A percentile compares a stretch with the other conserved stretches of the same genome.
phyloP scores from a whole-genome alignment of 2,113 vertebrate species.

The Eptesicus fuscus region DNA sequence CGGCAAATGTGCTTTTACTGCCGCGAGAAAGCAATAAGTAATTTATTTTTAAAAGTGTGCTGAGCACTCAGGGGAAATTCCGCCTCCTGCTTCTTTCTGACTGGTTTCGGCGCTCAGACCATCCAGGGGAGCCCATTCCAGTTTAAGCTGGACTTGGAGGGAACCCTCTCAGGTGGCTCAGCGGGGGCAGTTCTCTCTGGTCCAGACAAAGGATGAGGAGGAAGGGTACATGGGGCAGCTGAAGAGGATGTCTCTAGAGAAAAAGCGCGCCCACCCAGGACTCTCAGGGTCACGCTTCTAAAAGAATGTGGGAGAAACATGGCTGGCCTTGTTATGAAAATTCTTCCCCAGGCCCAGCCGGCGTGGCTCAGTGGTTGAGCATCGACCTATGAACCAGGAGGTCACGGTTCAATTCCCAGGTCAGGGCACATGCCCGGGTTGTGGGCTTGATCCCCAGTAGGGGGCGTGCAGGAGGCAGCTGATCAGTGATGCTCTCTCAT shows the following conservation, averaged over 20 bases:
- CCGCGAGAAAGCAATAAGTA: neutral
- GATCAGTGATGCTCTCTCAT: too few species aligned
- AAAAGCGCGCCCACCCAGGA: neutral
- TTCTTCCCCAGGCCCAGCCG: neutral
- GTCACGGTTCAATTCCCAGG: too few species aligned
- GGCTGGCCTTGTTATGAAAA: neutral
- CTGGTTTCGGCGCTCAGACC: neutral
- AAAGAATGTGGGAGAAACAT: neutral
- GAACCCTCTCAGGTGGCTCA: neutral
- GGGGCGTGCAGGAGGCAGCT: too few species aligned
- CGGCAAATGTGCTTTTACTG: neutral
- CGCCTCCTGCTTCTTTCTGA: neutral
- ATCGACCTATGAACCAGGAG: too few species aligned
- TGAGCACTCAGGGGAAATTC: neutral
- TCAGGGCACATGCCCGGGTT: too few species aligned
- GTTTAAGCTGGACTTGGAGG: neutral
- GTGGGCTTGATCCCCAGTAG: too few species aligned
- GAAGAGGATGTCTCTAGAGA: neutral
- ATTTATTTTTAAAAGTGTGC: conserved; percentile 54
- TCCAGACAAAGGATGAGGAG: neutral
- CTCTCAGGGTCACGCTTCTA: neutral
- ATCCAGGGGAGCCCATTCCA: neutral
- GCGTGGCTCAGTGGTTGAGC: too few species aligned
- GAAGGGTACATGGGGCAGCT: neutral
- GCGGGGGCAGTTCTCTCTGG: neutral